Conservation (phyloP, 2,113 vertebrate genomes). For the Poicephalus meyeri region DNA sequence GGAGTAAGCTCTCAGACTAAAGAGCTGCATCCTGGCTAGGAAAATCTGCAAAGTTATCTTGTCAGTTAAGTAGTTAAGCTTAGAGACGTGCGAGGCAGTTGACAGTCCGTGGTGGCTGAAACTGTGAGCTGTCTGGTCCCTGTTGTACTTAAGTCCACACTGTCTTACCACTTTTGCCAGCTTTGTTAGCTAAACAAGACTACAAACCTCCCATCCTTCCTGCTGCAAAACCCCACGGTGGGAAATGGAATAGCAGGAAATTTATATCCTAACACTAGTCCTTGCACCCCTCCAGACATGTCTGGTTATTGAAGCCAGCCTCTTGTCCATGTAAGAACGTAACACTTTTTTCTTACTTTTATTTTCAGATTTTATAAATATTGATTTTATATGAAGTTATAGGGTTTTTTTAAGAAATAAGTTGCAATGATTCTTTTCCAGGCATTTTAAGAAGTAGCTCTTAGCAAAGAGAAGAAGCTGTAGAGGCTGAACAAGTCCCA, state of each 20-base stretch:
- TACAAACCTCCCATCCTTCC: background rate
- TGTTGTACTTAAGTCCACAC: background rate
- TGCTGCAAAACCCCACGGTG: background rate
- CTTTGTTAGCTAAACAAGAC: background rate
- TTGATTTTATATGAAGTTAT: background rate
- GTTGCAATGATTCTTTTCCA: background rate
- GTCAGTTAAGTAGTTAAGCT: background rate
- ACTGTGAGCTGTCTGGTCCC: background rate
- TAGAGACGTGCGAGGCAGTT: background rate
- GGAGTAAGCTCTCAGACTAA: background rate
- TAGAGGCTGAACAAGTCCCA: background rate
- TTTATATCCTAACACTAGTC: background rate
- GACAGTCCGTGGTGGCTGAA: background rate
- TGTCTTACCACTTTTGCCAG: background rate
- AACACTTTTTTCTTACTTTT: background rate
- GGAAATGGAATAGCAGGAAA: background rate
- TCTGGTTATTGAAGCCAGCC: background rate
- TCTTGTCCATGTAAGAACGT: background rate
- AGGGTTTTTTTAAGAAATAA: background rate
- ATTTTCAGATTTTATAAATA: background rate
- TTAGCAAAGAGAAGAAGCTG: background rate
- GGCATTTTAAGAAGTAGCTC: background rate
- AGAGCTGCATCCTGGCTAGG: background rate
- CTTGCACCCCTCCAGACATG: background rate
- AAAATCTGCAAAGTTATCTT: background rate